Evolutionary conservation across 2,888 invertebrate genomes (phyloP).

Genomic region (Uloborus plumipes): DNA sequence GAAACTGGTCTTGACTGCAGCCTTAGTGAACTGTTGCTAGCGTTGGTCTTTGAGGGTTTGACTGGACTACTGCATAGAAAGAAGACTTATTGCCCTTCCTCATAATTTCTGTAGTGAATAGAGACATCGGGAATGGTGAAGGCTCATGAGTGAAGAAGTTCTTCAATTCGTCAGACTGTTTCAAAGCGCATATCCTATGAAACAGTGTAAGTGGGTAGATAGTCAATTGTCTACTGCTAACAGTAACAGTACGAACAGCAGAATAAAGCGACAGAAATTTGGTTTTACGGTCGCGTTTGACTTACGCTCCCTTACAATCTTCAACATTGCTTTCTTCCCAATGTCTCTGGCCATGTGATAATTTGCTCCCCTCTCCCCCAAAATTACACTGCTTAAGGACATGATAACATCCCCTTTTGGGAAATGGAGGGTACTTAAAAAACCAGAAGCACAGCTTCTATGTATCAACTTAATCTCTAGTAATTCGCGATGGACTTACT

Average conservation of each 20-base stretch:
- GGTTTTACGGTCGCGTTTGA: too few relatives aligned
- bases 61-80: not conserved
- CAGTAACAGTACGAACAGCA: too few relatives aligned
- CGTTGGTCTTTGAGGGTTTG: too few relatives aligned
- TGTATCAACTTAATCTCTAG: not conserved
- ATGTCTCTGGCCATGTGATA: not conserved
- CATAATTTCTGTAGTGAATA: not conserved
- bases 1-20: too few relatives aligned
- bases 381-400: not conserved
- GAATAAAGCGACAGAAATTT: too few relatives aligned
- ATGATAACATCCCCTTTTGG: not conserved
- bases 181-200: not conserved
- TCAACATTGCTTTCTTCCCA: constrained; percentile 8
- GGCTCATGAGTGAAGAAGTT: not conserved
- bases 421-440: constrained; percentile 1
- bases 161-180: not conserved
- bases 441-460: not conserved
- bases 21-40: too few relatives aligned
- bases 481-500: too few relatives aligned
- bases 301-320: not conserved
- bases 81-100: constrained; percentile 1
- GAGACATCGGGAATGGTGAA: too few relatives aligned
- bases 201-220: too few relatives aligned
- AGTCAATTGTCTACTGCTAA: too few relatives aligned
- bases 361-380: not conserved